phyloP scores from a whole-genome alignment of 2,888 invertebrate genomes.

The Cremastobaeus sp. region DNA sequence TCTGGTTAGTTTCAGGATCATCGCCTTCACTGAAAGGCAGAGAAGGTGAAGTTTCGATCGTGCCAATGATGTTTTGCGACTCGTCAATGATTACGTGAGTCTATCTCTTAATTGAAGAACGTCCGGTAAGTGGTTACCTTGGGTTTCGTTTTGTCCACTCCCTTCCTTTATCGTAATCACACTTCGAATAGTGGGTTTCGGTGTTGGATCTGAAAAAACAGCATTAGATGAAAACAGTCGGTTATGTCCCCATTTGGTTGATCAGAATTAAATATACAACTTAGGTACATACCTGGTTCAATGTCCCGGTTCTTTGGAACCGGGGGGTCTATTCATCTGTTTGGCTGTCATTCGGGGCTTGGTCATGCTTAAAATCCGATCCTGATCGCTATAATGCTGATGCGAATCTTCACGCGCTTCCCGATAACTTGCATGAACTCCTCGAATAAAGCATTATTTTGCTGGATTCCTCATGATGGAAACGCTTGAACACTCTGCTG shows the following conservation, averaged over 20 bases:
- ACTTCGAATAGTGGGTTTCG: no score
- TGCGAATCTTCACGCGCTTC: neutral
- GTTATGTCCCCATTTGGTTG: no score
- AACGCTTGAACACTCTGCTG: constrained; percentile 6
- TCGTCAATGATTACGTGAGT: neutral
- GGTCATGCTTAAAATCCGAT: neutral
- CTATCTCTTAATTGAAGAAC: no score
- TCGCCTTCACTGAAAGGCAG: neutral
- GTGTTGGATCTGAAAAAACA: no score
- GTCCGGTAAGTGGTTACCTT: no score
- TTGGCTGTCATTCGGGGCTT: neutral
- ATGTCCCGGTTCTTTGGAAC: constrained; percentile 24
- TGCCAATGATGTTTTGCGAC: constrained; percentile 3
- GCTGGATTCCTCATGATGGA: neutral
- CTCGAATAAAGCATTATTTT: neutral
- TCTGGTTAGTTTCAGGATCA: no score
- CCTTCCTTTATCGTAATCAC: no score
- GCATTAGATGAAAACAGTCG: no score
- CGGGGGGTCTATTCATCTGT: constrained; percentile 21
- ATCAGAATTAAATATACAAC: no score
- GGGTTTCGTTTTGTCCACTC: no score
- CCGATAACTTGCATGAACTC: constrained; percentile 2
- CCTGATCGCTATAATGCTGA: neutral
- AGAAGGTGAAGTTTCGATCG: neutral
- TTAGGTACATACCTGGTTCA: no score